Conservation (phyloP, 1,140 invertebrate species). For the Zophobas morio region DNA sequence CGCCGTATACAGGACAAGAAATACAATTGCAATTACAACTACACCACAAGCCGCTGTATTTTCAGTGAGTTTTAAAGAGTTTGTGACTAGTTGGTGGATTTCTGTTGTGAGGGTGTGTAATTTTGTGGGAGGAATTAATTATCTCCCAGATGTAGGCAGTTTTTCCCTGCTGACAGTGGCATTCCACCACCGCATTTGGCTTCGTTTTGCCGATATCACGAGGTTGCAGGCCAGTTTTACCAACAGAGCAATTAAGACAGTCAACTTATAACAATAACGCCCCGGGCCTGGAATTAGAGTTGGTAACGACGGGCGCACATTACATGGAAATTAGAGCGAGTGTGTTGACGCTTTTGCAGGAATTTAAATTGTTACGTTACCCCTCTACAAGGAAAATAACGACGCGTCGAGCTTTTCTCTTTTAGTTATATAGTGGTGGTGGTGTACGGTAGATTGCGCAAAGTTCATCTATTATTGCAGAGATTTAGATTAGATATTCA, state of each 20-base stretch:
- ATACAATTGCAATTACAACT: no score
- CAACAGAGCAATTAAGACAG: constrained; percentile 60
- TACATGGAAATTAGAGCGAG: constrained; percentile 59
- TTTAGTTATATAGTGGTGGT: constrained; percentile 52
- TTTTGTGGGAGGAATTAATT: background rate
- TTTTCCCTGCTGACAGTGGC: constrained; percentile 5
- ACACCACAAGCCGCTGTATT: no score
- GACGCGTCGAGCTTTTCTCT: constrained; percentile 49
- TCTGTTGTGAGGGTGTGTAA: no score
- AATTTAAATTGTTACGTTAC: constrained; percentile 52
- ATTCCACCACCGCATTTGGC: constrained; percentile 40
- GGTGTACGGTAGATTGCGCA: constrained; percentile 43
- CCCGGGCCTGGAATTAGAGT: constrained; percentile 55
- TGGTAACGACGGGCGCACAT: constrained; percentile 56
- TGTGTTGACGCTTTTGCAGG: constrained; percentile 48
- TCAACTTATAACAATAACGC: constrained; percentile 62
- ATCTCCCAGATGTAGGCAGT: background rate
- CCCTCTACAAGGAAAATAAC: constrained; percentile 49
- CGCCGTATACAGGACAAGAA: no score
- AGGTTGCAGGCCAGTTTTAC: constrained; percentile 52
- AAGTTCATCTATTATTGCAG: constrained; percentile 51
- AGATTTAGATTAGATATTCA: constrained; percentile 39
- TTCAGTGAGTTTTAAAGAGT: no score
- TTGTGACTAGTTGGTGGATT: no score
- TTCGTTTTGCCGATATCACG: constrained; percentile 55